A percentile compares a stretch with the other conserved stretches of the same genome.
Conservation (phyloP, 2,888 invertebrate species). For the Torymus aiolomorphi region DNA sequence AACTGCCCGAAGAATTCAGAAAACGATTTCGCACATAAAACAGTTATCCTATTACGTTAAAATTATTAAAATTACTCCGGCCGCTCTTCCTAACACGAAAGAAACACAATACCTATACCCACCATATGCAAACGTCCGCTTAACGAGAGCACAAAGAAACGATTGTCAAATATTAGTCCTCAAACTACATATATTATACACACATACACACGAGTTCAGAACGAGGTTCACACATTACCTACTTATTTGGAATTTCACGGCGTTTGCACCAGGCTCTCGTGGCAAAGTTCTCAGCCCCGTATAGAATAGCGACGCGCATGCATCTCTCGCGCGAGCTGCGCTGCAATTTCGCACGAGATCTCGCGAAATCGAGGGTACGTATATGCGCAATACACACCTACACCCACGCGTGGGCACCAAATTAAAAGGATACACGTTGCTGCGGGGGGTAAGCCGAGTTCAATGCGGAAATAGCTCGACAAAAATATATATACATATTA, state of each 20-base stretch:
- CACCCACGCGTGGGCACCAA: neutral
- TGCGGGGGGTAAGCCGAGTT: no score
- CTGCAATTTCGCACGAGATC: slow-evolving; percentile 14
- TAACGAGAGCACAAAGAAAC: slow-evolving; percentile 2
- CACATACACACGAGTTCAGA: neutral
- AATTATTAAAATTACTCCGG: no score
- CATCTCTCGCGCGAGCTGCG: neutral
- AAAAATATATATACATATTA: no score
- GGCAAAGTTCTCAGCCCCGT: slow-evolving; percentile 40
- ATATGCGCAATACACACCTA: no score
- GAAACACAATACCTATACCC: no score
- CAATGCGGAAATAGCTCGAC: no score
- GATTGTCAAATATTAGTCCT: slow-evolving; percentile 36
- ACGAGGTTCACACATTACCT: slow-evolving; percentile 51
- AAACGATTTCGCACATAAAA: no score
- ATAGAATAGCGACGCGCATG: slow-evolving; percentile 27
- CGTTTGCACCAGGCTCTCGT: slow-evolving; percentile 5
- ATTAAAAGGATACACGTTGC: neutral
- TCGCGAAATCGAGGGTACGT: slow-evolving; percentile 36
- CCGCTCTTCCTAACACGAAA: no score
- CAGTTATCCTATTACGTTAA: no score
- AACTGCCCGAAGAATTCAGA: no score
- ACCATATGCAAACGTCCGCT: neutral
- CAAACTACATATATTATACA: neutral
- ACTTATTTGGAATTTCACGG: slow-evolving; percentile 54